Base-by-base conservation (phyloP, 2,888 invertebrate species). In the Ctena decussata region DNA sequence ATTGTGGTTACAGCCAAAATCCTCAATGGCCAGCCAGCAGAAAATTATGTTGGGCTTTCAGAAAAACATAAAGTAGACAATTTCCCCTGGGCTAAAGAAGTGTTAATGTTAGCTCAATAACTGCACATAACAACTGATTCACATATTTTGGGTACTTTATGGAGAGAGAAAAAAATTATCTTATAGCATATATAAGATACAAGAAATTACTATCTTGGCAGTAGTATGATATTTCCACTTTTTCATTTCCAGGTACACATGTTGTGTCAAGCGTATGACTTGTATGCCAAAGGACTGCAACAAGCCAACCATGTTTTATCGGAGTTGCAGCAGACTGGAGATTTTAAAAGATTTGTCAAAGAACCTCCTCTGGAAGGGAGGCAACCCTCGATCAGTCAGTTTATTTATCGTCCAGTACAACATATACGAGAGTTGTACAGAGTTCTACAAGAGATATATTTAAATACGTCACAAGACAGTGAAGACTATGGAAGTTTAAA, bases 241-340 rank as follows among this genome's bases (percentile, higher is more conserved):
- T 65, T 37, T 18, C 83, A 85, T 70, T 91, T 91, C 18, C 76
- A 92, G 87, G 89, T 94, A 21, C 92, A 93, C 83, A 91, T 94
- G 93, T 78, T 95, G 65, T 93, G 93, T 72, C 94, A 94, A 73
- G 93, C 93, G 11, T 95, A 95, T 78, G 94, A 94, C 70, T 85
- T 91, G 27, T 95, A 95, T 78, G 93, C 94, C n/a, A 88, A 87
- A 41, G 95, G 95, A 32, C 85, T 95, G n/a, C 85, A 88, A 12
- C 89, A 91, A 2, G 93, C 95, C 60, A 92, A 92, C 78, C 84
- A 89, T 6, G 78, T 93, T 15, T 77, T 94, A 37, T 85, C 89
- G 12, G 93, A 94, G 18, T 87, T 94, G 15, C 85, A 91, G 46
- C 89, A 87, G 75, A 89, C 89, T 74, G 80, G 89, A 69, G 94